Conservation (phyloP, 1,140 invertebrate species). For the Holcopasites calliopsidis region DNA sequence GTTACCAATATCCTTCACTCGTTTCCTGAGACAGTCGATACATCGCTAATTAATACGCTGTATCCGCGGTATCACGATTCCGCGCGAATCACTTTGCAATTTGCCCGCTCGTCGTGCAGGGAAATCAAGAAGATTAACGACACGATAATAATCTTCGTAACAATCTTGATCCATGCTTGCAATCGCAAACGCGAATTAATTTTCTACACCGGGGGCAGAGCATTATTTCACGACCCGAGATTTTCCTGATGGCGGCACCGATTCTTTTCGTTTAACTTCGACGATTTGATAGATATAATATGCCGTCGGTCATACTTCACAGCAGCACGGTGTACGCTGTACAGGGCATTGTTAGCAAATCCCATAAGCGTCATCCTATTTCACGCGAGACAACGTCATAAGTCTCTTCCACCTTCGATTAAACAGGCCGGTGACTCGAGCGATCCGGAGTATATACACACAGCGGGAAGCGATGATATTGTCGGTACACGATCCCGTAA, state of each 20-base stretch:
- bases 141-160: background rate
- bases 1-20: constrained; percentile 59
- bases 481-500: background rate
- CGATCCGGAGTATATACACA: background rate
- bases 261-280: too few species aligned
- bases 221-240: too few species aligned
- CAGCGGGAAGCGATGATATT: background rate
- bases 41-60: constrained; percentile 35
- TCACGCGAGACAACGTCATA: background rate
- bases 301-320: too few species aligned
- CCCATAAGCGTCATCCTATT: too few species aligned
- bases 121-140: background rate
- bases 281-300: too few species aligned
- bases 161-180: background rate
- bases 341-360: too few species aligned
- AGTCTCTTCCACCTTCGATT: background rate
- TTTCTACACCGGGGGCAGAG: too few species aligned
- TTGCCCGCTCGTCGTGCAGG: background rate
- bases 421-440: background rate
- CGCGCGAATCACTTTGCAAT: background rate
- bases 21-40: constrained; percentile 48
- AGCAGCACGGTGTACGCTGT: too few species aligned
- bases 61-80: background rate
- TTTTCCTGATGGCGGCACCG: too few species aligned
- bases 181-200: too few species aligned